Evolutionary conservation across 2,888 invertebrate genomes (phyloP), one percentile per base, ranked within the genome.

Genomic region (Chrysopilus asiliformis): DNA sequence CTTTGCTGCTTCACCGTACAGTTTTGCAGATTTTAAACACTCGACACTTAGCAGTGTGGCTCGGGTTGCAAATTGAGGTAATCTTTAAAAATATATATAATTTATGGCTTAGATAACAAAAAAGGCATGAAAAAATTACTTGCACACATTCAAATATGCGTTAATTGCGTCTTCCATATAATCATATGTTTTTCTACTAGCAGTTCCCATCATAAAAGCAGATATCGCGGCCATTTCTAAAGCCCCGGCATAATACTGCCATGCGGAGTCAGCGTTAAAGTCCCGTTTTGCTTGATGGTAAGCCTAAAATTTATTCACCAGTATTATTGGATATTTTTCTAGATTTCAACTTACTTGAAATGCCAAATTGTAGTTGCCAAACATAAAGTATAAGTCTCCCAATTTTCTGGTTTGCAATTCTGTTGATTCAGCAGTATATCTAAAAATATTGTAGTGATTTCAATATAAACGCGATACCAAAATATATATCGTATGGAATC

Each of bases 211-310:
- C 84, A 93, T 85, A 54, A 89, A 93, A 2, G 89, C 84, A 37
- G 91, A 79, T 18, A 95, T 62, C 9, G 87, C 86, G 5, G 94
- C 93, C 94, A 95, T 94, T 68, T 93, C 94, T 32, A 94, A 66
- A 4, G 97, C 93, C 8, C 95, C 93, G 1, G 97, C 94, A 62
- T 86, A 94, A 59, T 95, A 87, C 18, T 94, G 71, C 94, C 94
- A 95, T 1, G 97, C 97, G 47, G 91, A 87, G 58, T 98, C 97
- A 2, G 84, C 84, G 55, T 85, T 86, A 60, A 97, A 97, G 60
- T 98, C 98, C 35, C 93, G 75, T 64, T 97, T 97, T n/a, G 93
- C 89, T 27, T 84, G 79, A 63, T 97, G 93, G 65, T 95, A 98
- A 0, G 86, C 77, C 58, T 61, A 27, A 29, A 32, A 26, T 9